Evolutionary conservation across 2,113 vertebrate species (phyloP).

Genomic region (Burhinus oedicnemus): DNA sequence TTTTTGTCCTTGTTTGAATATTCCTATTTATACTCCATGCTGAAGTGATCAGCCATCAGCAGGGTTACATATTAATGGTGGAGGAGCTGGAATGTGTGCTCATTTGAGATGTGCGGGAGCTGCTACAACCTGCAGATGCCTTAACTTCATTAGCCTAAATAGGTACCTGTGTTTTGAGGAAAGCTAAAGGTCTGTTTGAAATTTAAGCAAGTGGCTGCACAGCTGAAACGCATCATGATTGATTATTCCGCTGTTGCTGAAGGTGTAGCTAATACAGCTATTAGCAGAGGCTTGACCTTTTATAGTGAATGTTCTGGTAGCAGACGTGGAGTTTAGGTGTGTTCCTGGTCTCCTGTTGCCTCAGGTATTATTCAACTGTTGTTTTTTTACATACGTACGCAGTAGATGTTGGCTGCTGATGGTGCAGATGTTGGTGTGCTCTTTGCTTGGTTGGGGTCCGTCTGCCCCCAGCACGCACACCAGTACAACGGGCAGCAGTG

Average conservation of each 20-base stretch:
- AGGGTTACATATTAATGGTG: background rate
- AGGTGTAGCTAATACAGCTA: background rate
- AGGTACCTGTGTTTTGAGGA: background rate
- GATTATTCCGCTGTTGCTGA: background rate
- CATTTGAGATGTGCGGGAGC: background rate
- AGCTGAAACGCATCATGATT: accelerated
- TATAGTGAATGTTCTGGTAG: background rate
- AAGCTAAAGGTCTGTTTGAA: background rate
- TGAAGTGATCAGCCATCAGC: background rate
- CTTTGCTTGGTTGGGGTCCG: background rate
- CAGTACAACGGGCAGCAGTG: accelerated
- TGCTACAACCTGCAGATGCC: background rate
- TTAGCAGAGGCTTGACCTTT: background rate
- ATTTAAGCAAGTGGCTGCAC: background rate
- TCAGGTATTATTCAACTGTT: background rate
- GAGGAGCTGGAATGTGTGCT: background rate
- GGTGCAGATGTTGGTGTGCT: background rate
- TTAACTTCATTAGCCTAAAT: background rate
- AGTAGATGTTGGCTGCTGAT: background rate
- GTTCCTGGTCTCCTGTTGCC: background rate
- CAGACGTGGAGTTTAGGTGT: accelerated
- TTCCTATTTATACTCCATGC: background rate
- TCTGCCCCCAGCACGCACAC: accelerated
- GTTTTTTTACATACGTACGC: accelerated
- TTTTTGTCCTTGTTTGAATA: background rate